Conservation (phyloP, 2,797 vertebrate genomes). For the Eulemur coronatus region DNA sequence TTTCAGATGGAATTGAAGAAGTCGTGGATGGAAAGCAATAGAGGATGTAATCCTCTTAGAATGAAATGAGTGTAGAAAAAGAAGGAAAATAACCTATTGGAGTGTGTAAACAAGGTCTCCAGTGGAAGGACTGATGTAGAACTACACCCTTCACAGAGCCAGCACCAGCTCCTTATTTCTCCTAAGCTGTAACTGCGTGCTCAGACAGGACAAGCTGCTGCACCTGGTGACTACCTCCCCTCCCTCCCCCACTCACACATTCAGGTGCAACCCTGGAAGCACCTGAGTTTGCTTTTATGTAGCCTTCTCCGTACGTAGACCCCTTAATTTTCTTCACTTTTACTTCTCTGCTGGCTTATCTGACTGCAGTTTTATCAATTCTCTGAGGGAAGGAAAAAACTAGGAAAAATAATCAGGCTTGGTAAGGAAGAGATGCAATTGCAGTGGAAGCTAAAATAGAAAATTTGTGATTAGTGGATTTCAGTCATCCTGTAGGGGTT, state of each 20-base stretch:
- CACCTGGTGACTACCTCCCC: background rate
- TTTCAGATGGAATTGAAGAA: background rate
- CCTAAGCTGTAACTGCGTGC: background rate
- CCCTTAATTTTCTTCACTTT: background rate
- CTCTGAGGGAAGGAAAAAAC: background rate
- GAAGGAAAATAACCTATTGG: background rate
- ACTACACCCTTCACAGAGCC: background rate
- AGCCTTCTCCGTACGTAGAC: background rate
- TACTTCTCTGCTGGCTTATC: background rate
- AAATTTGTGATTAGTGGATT: background rate
- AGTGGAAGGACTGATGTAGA: background rate
- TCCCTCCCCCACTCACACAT: too few relatives aligned
- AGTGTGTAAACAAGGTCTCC: background rate
- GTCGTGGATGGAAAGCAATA: background rate
- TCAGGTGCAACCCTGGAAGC: background rate
- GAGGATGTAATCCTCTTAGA: background rate
- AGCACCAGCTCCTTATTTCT: background rate
- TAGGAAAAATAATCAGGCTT: background rate
- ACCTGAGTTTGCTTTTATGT: background rate
- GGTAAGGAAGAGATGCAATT: background rate
- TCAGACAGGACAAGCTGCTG: background rate
- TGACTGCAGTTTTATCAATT: background rate
- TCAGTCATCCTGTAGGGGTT: background rate
- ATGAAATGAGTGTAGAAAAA: background rate
- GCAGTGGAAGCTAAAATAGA: background rate